phyloP scores from a whole-genome alignment of 2,888 invertebrate genomes.

The Acrobasis consociella region DNA sequence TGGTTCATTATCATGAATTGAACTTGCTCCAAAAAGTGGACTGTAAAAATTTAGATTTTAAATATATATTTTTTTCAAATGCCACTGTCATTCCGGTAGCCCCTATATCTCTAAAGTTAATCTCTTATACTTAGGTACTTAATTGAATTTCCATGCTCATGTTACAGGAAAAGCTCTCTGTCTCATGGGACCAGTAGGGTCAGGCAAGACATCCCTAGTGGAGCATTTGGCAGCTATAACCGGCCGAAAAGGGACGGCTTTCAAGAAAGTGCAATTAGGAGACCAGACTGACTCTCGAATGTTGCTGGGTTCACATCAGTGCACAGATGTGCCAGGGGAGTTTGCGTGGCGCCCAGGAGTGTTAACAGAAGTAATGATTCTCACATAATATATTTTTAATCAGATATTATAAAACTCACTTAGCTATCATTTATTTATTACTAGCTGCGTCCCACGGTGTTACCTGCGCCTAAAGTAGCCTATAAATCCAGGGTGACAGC shows the following conservation, averaged over 20 bases:
- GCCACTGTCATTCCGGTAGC: no score
- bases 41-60: no score
- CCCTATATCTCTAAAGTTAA: no score
- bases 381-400: not conserved
- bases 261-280: conserved; percentile 94
- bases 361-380: conserved; percentile 86
- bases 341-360: conserved; percentile 99
- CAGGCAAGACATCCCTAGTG: conserved; percentile 96
- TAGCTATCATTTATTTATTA: no score
- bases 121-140: no score
- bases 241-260: conserved; percentile 81
- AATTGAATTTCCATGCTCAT: not conserved
- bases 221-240: conserved; percentile 93
- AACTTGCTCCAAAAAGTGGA: no score
- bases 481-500: no score
- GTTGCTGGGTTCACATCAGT: conserved; percentile 95
- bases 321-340: conserved; percentile 98
- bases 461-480: no score
- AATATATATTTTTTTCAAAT: no score
- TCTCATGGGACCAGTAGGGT: conserved; percentile 94
- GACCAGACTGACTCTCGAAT: conserved; percentile 98
- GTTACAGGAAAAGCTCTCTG: conserved; percentile 84
- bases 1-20: no score
- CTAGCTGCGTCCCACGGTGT: no score
- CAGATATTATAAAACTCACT: not conserved